These are phyloP conservation scores for Gnathonemus echidnorhynchus DNA, from an alignment of 2,113 vertebrate genomes.

Conservation along the genomic window DNA sequence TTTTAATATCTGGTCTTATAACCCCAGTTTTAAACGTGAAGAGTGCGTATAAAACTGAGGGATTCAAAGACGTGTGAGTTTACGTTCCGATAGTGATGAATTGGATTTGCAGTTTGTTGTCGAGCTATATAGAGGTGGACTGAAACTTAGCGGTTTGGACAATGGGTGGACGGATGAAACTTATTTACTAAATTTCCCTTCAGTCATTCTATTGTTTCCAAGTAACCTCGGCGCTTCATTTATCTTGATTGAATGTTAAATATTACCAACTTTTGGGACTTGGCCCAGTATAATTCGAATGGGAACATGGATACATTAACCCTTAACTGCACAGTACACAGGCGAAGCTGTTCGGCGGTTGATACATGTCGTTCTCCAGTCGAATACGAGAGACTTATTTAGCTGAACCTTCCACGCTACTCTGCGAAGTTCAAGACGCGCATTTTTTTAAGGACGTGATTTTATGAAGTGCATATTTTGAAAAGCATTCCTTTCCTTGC, in stretches of 20 bases:
- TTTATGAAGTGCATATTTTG: slow-evolving; percentile 67
- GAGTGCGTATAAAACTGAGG: background rate
- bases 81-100: background rate
- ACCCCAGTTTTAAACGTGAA: background rate
- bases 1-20: background rate
- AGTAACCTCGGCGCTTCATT: background rate
- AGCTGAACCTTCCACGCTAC: background rate
- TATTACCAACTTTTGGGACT: background rate
- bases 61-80: background rate
- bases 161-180: background rate
- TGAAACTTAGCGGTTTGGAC: background rate
- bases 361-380: background rate
- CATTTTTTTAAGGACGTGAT: slow-evolving; percentile 53
- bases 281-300: background rate
- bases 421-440: slow-evolving; percentile 19
- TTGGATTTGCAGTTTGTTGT: background rate
- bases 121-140: background rate
- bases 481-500: slow-evolving; percentile 60
- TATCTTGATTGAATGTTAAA: background rate
- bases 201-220: background rate
- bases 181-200: background rate
- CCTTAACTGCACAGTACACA: slow-evolving; percentile 19
- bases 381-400: slow-evolving; percentile 25
- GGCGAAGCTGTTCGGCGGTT: slow-evolving; percentile 11
- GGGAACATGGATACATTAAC: background rate